Evolutionary conservation across 2,113 vertebrate species (phyloP), one percentile per base, ranked within the genome.

Genomic region (Corythornis madagascariensis): DNA sequence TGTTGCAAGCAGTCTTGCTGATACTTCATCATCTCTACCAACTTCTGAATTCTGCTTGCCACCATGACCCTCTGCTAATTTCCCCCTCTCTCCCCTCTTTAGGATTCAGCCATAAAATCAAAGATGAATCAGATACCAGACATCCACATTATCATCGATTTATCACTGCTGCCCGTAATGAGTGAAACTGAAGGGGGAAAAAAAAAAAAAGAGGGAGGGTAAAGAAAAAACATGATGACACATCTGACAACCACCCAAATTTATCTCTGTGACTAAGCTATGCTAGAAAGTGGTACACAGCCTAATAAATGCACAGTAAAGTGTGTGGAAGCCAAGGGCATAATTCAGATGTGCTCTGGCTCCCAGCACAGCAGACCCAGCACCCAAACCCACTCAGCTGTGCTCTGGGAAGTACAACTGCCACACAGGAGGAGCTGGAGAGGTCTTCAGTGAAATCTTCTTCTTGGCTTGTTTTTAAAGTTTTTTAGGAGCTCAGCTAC

Each of bases 41-140:
- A 69, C 59, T 50, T 64, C 70, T 85, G 67, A 69, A 75, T 82
- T 83, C 70, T 70, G 31, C 50, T 84, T 75, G 33, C 42, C 56
- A 70, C 55, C 26, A 17, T 5, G 48, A 59, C 82, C 26, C 35
- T 42, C 65, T 38, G 35, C 57, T 52, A 47, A 11, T 76, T 93
- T 72, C 38, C 13, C 75, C 52, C 42, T 72, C 21, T 47, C 50
- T 59, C 33, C 35, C 50, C 74, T 75, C 57, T 71, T 61, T 66
- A 52, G 48, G 26, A 73, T 92, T 88, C 69, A 92, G 82, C 55
- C 78, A 87, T 80, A 33, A 90, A 90, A 94, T 83, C 63, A 81
- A 88, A 95, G 80, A 90, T 50, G 19, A 94, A 90, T 85, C 45
- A 59, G 88, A 81, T 70, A 90, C 35, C 56, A 91, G 52, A 59